Base-by-base conservation (phyloP, 2,797 vertebrate genomes). In the Tapera naevia region DNA sequence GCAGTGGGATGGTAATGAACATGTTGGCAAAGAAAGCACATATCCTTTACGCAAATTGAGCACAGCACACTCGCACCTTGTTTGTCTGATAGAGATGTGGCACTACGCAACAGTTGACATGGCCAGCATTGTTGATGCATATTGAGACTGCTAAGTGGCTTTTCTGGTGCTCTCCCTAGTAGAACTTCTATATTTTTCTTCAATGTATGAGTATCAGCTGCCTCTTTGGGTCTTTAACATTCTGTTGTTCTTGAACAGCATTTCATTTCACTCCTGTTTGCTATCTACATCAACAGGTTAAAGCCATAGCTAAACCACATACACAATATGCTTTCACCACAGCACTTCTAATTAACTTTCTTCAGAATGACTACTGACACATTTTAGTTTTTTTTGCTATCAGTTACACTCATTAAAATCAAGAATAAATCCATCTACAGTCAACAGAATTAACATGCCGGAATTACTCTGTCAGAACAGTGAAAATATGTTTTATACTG, bases 41-140 rank as follows among this genome's bases (percentile, higher is more conserved):
- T 72, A 76, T 58, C 60, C 74, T 53, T 91, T 83, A 76, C 78
- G 75, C 88, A 96, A 95, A 95, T 17, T 69, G 79, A 93, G 64
- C 69, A 89, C 83, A 86, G 71, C 80, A 87, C 74, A 86, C 80
- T 88, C 93, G 66, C 80, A 91, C 80, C 78, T 85, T 82, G 56
- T 76, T 80, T 60, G 46, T 65, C 76, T 70, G 76, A 89, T 62
- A 70, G 54, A 86, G 56, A 92, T 3, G 9, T n/a, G 88, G 69
- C 61, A 71, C 56, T 82, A 37, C 50, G 70, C 81, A 70, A 50
- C 8, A 92, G 78, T 1, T 80, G 50, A 81, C 6, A 23, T 50
- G 35, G 91, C 28, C 66, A 94, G 37, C 60, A 87, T 9, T 83
- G 66, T 18, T 76, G 70, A 78, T 57, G 54, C 30, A 45, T 73